Evolutionary conservation across 2,888 invertebrate species (phyloP), one percentile per base, ranked within the genome.

Genomic region (Melipona beecheii): DNA sequence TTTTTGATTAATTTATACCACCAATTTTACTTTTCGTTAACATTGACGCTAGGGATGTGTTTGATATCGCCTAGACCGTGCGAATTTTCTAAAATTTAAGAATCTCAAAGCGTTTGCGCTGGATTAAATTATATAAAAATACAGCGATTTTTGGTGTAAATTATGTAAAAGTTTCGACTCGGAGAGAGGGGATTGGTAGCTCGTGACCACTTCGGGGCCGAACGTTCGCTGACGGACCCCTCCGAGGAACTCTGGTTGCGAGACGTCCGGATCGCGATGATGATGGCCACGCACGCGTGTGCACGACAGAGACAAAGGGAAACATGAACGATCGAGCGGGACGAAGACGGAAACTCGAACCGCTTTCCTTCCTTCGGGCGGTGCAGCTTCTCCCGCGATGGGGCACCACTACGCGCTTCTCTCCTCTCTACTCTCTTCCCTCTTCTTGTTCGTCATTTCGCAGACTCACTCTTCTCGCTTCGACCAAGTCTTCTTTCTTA

Each of bases 311-410:
- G 69, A 86, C 74, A 62, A 73, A 69, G 84, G 77, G 81, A 79
- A 81, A 70, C 81, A 69, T 49, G 73, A 49, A 74, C 68, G 73
- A 77, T 72, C 65, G 66, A 78, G 78, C 77, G 84, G 71, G 81
- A 76, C 31, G 75, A 71, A 78, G 36, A 27, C 19, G 52, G 52
- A 21, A 71, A 78, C 86, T 84, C 85, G 87, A 87, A 86, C 90
- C 88, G 89, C 88, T 91, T 91, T 91, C 87, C 90, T 91, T 89
- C 92, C 92, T 91, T 84, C 91, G 86, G 92, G 92, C 92, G 91
- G 92, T 92, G 89, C 92, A 92, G 92, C 92, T 91, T 92, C 92
- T 92, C 90, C 87, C 54, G 87, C 89, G 87, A 90, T 86, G 86
- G 86, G 4, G 86, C 85, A 89, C 87, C 72, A 76, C 75, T 49